A percentile compares a stretch with the other conserved stretches of the same genome.
Conservation (phyloP, 1,140 invertebrate species). For the Lordiphosa mommai region DNA sequence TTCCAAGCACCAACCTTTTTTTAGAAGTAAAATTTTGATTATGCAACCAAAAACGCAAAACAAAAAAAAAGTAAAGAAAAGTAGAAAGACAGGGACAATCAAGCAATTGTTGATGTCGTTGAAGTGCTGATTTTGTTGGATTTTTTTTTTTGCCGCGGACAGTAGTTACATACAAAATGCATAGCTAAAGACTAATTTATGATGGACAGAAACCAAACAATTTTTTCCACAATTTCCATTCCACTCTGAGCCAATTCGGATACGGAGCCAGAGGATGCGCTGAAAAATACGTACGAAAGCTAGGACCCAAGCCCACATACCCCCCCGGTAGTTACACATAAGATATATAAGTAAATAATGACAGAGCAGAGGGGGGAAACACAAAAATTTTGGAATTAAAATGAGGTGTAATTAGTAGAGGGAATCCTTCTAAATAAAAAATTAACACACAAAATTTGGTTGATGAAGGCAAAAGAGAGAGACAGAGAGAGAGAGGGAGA, state of each 20-base stretch:
- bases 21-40: conserved; percentile 38
- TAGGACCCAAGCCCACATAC: conserved; percentile 58
- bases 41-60: conserved; percentile 30
- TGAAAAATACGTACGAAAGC: conserved; percentile 65
- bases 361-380: not conserved
- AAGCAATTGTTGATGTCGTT: conserved; percentile 1
- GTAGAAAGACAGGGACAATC: conserved; percentile 17
- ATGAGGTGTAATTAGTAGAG: not conserved
- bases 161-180: conserved; percentile 65
- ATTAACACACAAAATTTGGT: no score
- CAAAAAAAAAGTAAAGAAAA: conserved; percentile 12
- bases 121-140: not conserved
- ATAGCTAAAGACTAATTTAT: conserved; percentile 32
- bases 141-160: conserved; percentile 6
- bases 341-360: conserved; percentile 14
- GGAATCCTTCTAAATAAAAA: no score
- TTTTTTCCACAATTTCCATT: conserved; percentile 6
- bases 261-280: conserved; percentile 32
- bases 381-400: no score
- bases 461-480: not conserved
- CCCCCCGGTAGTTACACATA: conserved; percentile 52
- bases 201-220: conserved; percentile 44
- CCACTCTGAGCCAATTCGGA: conserved; percentile 6
- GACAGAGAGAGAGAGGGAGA: conserved; percentile 14
- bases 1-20: conserved; percentile 72